Conservation (phyloP, 2,113 vertebrate species). For the Triplophysa tibetana region DNA sequence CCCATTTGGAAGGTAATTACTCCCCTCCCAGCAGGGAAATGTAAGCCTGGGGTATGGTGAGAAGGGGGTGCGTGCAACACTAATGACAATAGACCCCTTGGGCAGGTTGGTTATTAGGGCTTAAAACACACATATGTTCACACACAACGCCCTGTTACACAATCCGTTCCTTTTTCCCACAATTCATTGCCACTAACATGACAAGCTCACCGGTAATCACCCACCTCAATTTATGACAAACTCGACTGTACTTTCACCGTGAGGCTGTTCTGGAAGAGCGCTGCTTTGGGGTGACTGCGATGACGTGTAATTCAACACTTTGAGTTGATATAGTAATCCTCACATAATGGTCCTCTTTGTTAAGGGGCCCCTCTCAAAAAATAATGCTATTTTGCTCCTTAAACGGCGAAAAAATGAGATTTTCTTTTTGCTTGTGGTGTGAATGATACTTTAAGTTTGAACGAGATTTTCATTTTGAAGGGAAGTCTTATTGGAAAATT, state of each 20-base stretch:
- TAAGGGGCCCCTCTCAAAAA: not conserved
- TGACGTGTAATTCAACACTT: constrained; percentile 12
- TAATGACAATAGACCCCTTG: constrained; percentile 60
- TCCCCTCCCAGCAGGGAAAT: constrained; percentile 49
- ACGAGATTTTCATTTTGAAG: too few relatives aligned
- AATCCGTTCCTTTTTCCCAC: constrained; percentile 31
- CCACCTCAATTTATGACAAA: constrained; percentile 4
- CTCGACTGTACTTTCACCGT: constrained; percentile 9
- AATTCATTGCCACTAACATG: constrained; percentile 29
- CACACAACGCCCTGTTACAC: constrained; percentile 10
- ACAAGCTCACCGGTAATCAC: constrained; percentile 1
- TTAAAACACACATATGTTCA: constrained; percentile 43
- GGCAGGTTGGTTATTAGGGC: constrained; percentile 29
- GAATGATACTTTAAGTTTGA: not conserved
- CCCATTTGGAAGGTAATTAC: constrained; percentile 52
- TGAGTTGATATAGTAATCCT: not conserved
- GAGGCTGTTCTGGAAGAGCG: constrained; percentile 7
- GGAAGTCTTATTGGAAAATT: too few relatives aligned
- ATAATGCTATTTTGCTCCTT: constrained; percentile 17
- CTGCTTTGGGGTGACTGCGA: not conserved
- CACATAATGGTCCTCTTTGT: constrained; percentile 11
- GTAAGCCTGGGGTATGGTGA: constrained; percentile 56
- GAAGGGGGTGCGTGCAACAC: constrained; percentile 60
- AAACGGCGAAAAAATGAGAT: not conserved
- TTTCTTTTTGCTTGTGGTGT: too few relatives aligned